Base-by-base conservation (phyloP, 2,113 vertebrate genomes). In the Sebastes fasciatus region DNA sequence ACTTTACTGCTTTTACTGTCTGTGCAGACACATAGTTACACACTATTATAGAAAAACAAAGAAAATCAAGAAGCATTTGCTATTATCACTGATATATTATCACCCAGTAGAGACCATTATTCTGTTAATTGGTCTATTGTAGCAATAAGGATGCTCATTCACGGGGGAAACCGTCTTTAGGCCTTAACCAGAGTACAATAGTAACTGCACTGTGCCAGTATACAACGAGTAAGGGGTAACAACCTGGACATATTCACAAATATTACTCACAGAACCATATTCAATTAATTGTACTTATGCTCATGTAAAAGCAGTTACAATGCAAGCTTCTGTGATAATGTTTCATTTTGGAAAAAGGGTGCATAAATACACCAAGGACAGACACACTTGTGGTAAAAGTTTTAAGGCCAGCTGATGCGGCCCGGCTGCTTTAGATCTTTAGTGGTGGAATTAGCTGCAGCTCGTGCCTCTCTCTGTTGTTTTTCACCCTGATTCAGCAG, bases 401-500 rank as follows among this genome's bases (percentile, higher is more conserved):
- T 79, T 80, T 82, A 13, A 54, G 57, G 74, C 70, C 78, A 75
- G 54, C 81, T 70, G 66, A 82, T 83, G 76, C n/a, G 60, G 77
- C 34, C 79, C 17, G 26, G 69, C 81, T 80, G 80, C 76, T 93
- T 84, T 80, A 63, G 78, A 79, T 75, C 88, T 86, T 87, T 87
- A 84, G 70, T 67, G 82, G 69, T 83, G 68, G 92, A 89, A 89
- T 91, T 84, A 90, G 84, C 88, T 72, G 21, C 45, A 88, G 84
- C 82, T 82, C 48, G 78, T 84, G 88, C 89, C 85, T 86, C 88
- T 64, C 83, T 89, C 86, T 94, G 87, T 89, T 91, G 91, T 94
- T 88, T 92, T 92, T 93, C 79, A 84, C 70, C 91, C 94, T 94
- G 93, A 95, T 90, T 96, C 95, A 96, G 95, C 95, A 93, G 85